Base-by-base conservation (phyloP, 1,140 invertebrate genomes). In the Brachionus calyciflorus region DNA sequence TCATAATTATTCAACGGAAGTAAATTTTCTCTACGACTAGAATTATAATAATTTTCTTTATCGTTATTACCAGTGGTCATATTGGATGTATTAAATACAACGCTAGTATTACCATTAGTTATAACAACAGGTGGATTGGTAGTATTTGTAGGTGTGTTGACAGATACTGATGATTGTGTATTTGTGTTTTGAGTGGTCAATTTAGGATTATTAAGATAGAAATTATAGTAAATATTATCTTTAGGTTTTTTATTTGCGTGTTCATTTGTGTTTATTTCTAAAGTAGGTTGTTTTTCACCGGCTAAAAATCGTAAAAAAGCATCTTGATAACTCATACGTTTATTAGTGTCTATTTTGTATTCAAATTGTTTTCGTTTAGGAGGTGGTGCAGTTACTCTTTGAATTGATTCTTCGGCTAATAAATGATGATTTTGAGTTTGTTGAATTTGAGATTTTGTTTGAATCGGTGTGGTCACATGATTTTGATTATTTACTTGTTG, bases 11-110 rank as follows among this genome's bases (percentile, higher is more conserved):
- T 73, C 28, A 73, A 51, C n/a, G 69, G 69, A 19, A 40, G 37
- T 37, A 73, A 26, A 41, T 73, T 73, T 55, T 73, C 69, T 26
- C 69, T 37, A 0, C 69, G 46, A 55, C 69, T 73, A 10, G 69
- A 73, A 41, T 73, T 73, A 28, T 73, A 73, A 40, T 73, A 73
- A 28, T 73, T 73, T 30, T 73, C 69, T 73, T 73, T 73, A 37
- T 65, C 69, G 40, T 73, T 73, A n/a, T 12, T 73, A n/a, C n/a
- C 24, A 28, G 21, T n/a, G 19, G 10, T 14, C 7, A 21, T 51
- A 41, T 51, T 37, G 69, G 19, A 21, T 17, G 46, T 7, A 44
- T 65, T 37, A 33, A 6, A 17, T 17, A 40, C 17, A 37, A 37
- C 33, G 9, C 33, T 37, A 5, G 37, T 65, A 37, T 41, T 65